Conservation (phyloP, 2,113 vertebrate species). For the Acanthochromis polyacanthus region DNA sequence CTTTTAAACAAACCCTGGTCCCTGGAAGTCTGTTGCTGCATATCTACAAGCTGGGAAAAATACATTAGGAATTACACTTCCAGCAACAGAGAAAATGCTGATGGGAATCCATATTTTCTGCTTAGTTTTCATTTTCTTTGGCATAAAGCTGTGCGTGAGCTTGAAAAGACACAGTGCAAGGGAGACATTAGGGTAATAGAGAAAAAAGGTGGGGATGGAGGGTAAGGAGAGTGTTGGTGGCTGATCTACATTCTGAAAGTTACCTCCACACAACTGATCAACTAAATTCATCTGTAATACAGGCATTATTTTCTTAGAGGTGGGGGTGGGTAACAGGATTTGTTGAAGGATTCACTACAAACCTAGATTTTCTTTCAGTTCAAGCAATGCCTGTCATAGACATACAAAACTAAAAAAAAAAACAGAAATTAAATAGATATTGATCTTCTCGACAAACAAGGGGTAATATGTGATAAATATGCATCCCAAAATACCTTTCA, state of each 20-base stretch:
- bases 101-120: conserved; percentile 72
- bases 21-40: conserved; percentile 40
- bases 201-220: conserved; percentile 16
- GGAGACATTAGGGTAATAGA: conserved; percentile 63
- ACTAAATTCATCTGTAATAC: background rate
- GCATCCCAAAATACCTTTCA: background rate
- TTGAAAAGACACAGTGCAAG: conserved; percentile 54
- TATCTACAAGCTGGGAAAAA: conserved; percentile 50
- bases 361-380: background rate
- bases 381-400: background rate
- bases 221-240: conserved; percentile 5
- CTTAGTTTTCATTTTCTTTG: conserved; percentile 70
- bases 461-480: background rate
- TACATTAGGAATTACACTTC: conserved; percentile 65
- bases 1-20: conserved; percentile 48
- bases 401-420: background rate
- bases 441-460: background rate
- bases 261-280: background rate
- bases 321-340: background rate
- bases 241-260: background rate
- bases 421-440: background rate
- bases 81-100: conserved; percentile 59
- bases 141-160: conserved; percentile 56
- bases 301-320: background rate
- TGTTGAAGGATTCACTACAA: background rate